Evolutionary conservation across 2,113 vertebrate species (phyloP).

Genomic region (Galbula dea): DNA sequence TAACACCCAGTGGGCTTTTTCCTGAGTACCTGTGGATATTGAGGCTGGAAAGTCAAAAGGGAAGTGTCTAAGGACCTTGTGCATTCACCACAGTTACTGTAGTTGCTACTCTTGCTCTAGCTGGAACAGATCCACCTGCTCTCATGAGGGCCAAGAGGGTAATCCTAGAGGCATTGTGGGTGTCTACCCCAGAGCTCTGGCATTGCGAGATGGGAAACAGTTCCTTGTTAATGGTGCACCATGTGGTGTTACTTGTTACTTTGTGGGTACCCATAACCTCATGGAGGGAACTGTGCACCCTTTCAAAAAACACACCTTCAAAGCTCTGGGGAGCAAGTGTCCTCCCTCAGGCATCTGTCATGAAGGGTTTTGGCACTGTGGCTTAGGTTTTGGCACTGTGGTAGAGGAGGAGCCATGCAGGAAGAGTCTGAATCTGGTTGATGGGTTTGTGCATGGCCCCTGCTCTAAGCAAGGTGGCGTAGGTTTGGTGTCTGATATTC

Average conservation of each 20-base stretch:
- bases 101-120: neutral
- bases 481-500: neutral
- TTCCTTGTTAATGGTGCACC: neutral
- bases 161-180: accelerated
- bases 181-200: neutral
- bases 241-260: neutral
- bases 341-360: neutral
- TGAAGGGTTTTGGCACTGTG: neutral
- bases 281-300: neutral
- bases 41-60: neutral
- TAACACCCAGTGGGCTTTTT: neutral
- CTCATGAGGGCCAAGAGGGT: neutral
- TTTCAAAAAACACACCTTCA: neutral
- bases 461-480: neutral
- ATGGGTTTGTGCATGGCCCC: neutral
- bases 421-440: neutral
- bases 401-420: neutral
- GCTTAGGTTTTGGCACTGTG: neutral
- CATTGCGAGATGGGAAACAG: neutral
- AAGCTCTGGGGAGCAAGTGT: neutral
- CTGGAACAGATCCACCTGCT: neutral
- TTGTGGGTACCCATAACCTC: neutral
- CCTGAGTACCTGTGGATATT: neutral
- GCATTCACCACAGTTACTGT: neutral
- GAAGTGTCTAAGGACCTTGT: neutral